Evolutionary conservation across 2,888 invertebrate species (phyloP).

Genomic region (Cremastobaeus sp.): DNA sequence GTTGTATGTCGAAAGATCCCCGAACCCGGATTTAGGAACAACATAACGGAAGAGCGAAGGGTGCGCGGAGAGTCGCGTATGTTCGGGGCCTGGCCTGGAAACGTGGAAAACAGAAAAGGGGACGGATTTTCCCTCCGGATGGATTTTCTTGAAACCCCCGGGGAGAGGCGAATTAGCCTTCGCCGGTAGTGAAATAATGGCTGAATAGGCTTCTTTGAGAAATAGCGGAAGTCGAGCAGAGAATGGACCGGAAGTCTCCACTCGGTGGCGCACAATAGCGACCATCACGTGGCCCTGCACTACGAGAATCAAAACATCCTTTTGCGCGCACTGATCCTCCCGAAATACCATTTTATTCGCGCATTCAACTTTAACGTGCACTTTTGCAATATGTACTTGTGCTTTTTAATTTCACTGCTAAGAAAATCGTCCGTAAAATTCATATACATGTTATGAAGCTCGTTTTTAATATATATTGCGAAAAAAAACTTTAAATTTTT

Average conservation of each 20-base stretch:
- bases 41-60: neutral
- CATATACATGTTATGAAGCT: too few relatives aligned
- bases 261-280: slow-evolving; percentile 66
- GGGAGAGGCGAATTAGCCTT: slow-evolving; percentile 56
- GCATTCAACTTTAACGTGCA: slow-evolving; percentile 46
- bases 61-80: neutral
- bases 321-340: slow-evolving; percentile 64
- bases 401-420: neutral
- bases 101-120: slow-evolving; percentile 55
- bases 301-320: slow-evolving; percentile 72
- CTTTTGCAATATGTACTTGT: slow-evolving; percentile 38
- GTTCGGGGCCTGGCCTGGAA: slow-evolving; percentile 13
- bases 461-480: too few relatives aligned
- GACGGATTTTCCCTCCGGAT: slow-evolving; percentile 52
- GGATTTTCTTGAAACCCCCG: slow-evolving; percentile 57
- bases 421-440: too few relatives aligned
- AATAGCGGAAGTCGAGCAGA: slow-evolving; percentile 73
- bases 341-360: slow-evolving; percentile 66
- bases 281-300: slow-evolving; percentile 64
- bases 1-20: neutral
- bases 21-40: neutral
- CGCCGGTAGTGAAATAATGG: slow-evolving; percentile 71
- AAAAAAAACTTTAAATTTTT: too few relatives aligned
- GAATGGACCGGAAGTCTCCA: slow-evolving; percentile 75
- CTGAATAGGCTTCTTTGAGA: slow-evolving; percentile 73